Conservation (phyloP, 2,888 invertebrate genomes). For the Euzetes globulus region DNA sequence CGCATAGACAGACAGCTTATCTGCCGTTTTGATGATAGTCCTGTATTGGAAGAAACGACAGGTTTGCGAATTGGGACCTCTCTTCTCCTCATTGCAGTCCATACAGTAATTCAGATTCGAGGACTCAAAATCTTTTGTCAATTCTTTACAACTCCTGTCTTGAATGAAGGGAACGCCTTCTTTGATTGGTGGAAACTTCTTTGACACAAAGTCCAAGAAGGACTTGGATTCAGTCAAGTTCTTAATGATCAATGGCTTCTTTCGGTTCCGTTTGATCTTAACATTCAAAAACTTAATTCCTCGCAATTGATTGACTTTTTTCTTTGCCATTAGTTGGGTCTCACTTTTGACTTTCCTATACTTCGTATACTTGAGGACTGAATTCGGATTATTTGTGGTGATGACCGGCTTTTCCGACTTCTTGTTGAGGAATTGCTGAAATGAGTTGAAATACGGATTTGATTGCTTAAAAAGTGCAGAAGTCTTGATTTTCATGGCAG, state of each 20-base stretch:
- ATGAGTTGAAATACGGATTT: too few relatives aligned
- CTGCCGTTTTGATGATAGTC: constrained; percentile 77
- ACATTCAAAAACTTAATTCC: neutral
- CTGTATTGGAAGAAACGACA: constrained; percentile 94
- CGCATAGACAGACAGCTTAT: constrained; percentile 78
- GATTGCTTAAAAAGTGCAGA: too few relatives aligned
- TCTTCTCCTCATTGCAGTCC: neutral
- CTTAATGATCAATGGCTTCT: neutral
- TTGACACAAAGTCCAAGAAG: neutral
- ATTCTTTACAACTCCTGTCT: constrained; percentile 12
- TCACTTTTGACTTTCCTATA: neutral
- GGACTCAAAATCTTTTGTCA: neutral
- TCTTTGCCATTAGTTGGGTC: neutral
- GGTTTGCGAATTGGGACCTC: neutral
- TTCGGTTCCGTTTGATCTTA: neutral
- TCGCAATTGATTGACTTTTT: neutral
- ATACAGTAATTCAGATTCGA: neutral
- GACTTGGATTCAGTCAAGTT: neutral
- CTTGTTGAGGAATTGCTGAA: too few relatives aligned
- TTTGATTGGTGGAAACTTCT: constrained; percentile 6
- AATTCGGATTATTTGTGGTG: too few relatives aligned
- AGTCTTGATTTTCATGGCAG: too few relatives aligned
- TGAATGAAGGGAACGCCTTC: constrained; percentile 23
- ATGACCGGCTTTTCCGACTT: too few relatives aligned
- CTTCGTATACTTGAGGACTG: too few relatives aligned